phyloP scores from a whole-genome alignment of 2,113 vertebrate species.

The Sisor rabdophorus region DNA sequence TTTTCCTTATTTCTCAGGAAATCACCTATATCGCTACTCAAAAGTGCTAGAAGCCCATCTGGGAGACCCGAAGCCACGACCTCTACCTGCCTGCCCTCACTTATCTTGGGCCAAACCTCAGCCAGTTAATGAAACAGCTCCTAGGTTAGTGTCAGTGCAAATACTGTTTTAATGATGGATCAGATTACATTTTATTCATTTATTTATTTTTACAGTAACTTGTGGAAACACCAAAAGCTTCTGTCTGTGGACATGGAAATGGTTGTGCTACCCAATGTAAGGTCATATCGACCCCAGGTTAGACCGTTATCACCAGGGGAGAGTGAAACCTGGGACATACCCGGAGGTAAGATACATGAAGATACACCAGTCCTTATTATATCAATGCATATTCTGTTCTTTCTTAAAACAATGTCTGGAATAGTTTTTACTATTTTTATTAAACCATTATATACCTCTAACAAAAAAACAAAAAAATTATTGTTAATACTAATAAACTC shows the following conservation, averaged over 20 bases:
- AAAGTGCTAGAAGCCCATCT: conserved; percentile 93
- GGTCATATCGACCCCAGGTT: conserved; percentile 90
- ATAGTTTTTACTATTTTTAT: background rate
- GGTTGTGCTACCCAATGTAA: conserved; percentile 86
- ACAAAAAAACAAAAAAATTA: background rate
- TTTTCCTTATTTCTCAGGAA: conserved; percentile 69
- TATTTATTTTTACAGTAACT: conserved; percentile 74
- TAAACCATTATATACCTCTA: background rate
- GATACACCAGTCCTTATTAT: background rate
- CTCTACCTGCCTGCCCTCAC: conserved; percentile 93
- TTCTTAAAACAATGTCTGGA: background rate
- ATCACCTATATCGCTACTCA: conserved; percentile 96
- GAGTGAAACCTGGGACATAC: conserved; percentile 97
- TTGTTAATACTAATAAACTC: background rate
- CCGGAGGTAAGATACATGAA: conserved; percentile 87
- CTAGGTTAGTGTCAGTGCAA: conserved; percentile 74
- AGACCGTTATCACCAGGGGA: conserved; percentile 94
- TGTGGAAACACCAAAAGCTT: conserved; percentile 98
- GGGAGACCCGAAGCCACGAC: conserved; percentile 88
- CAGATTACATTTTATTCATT: background rate
- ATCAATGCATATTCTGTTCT: background rate
- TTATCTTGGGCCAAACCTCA: conserved; percentile 97
- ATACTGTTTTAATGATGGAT: background rate
- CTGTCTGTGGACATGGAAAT: conserved; percentile 95
- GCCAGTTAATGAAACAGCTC: conserved; percentile 95